Base-by-base conservation (phyloP, 2,797 vertebrate genomes). In the Parotocinclus haroldoi region DNA sequence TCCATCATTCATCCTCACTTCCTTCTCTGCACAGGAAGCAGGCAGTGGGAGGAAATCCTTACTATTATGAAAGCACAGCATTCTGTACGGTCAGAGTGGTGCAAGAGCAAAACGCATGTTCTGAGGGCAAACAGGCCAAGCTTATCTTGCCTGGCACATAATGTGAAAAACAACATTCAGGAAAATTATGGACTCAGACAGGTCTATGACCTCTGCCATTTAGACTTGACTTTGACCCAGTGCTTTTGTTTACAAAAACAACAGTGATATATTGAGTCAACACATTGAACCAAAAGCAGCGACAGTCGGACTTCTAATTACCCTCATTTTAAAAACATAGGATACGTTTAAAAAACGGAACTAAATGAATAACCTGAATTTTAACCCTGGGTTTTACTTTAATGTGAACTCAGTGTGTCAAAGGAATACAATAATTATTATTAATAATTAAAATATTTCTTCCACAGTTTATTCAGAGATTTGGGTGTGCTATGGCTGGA, bases 41-140 rank as follows among this genome's bases (percentile, higher is more conserved):
- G 76, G 57, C 77, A 80, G 69, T 73, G 75, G 74, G 74, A 90
- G 88, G 88, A 91, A 90, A 87, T 86, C 83, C 86, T 84, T 87
- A 81, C 79, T 67, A 56, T 76, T 71, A 80, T 82, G 68, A 87
- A 88, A 86, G 77, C 78, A 65, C 49, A 19, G 77, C 71, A 64
- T 77, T 81, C 77, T 79, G 68, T 76, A 67, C 68, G 58, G 64
- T 63, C 13, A 27, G 27, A 68, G 65, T 59, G 27, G 72, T 69
- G 7, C 65, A 76, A 63, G 49, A 74, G 70, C 48, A 76, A 76
- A 72, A 57, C 38, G 59, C 3, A 64, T 68, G 63, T 46, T 40
- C 46, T 18, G 58, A 73, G 79, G 84, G 78, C 64, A 81, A 88
- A 88, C 82, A 85, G 46, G 69, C 64, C 69, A 10, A 45, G 17